These are phyloP conservation scores for Ochropleura plecta DNA, from an alignment of 2,888 invertebrate species.

Conservation along the genomic window DNA sequence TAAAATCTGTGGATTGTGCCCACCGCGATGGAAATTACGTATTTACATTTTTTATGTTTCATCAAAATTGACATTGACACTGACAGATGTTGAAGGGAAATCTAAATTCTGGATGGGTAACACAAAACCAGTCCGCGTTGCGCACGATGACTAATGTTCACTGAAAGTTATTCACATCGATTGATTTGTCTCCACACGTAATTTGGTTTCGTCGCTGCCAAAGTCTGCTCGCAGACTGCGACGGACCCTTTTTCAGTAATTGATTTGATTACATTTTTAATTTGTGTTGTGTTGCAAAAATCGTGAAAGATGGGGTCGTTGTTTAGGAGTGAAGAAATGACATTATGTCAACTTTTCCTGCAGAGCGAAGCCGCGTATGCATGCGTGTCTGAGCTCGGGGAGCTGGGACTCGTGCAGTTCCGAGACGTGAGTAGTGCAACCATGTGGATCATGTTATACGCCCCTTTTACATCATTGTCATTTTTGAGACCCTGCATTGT, in stretches of 20 bases:
- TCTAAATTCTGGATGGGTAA: conserved; percentile 61
- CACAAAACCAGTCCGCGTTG: conserved; percentile 71
- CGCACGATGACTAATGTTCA: conserved; percentile 72
- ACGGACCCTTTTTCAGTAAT: conserved; percentile 78
- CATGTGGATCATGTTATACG: conserved; percentile 60
- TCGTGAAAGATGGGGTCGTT: conserved; percentile 94
- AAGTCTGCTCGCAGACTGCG: conserved; percentile 87
- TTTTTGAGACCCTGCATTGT: conserved; percentile 7
- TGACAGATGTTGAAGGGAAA: conserved; percentile 31
- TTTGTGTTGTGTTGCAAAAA: conserved; percentile 76
- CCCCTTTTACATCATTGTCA: conserved; percentile 53
- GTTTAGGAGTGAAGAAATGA: conserved; percentile 99
- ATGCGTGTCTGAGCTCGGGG: conserved; percentile 99
- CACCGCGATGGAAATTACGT: neutral
- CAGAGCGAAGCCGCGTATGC: conserved; percentile 99
- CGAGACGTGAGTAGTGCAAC: conserved; percentile 94
- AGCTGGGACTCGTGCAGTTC: conserved; percentile 99
- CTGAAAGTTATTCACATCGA: conserved; percentile 76
- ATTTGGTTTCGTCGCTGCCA: conserved; percentile 86
- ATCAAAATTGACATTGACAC: conserved; percentile 11
- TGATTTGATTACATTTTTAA: conserved; percentile 73
- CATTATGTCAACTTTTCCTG: conserved; percentile 98
- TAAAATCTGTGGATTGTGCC: neutral
- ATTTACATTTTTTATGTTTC: neutral
- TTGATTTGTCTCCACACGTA: conserved; percentile 78